Evolutionary conservation across 2,113 vertebrate species (phyloP), one percentile per base, ranked within the genome.

Genomic region (Cheilinus undulatus): DNA sequence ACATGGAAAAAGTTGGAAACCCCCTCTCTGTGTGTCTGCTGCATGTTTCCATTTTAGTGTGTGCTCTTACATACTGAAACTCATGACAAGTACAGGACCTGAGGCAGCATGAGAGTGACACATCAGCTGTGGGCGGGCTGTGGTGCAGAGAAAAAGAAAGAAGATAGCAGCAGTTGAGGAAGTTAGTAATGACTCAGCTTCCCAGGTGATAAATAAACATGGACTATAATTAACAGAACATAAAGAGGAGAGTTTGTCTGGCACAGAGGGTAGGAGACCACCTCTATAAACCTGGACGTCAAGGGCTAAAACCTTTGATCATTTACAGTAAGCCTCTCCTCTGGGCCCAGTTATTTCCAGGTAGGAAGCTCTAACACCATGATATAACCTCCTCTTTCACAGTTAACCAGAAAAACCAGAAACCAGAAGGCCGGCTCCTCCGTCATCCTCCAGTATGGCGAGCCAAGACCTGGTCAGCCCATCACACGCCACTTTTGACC

Each of bases 401-500:
- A 91, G 84, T 46, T 64, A 30, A 63, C 38, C 26, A 13, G 2
- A 48, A 22, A 27, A 32, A 34, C 23, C 22, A 17, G 66, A 3
- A 0, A 62, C n/a, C 26, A 32, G 64, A 64, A 42, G 17, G 78
- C 36, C n/a, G 19, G 49, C 78, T 78, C 83, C 2, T 22, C 17
- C 15, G 3, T 14, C 30, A 3, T 19, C 30, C 27, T 36, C 67
- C 54, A 50, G 27, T 0, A 94, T 94, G 94, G 82, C 83, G 9
- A 73, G 50, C 63, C 78, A 82, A 71, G 91, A 92, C 28, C 51
- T 61, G 0, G 73, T 54, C 32, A 95, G 95, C 81, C 89, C 89
- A 0, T 95, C 95, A 0, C 96, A 97, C 1, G 77, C 83, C 4
- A 36, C 88, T 2, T 99, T 98, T 2, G 96, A 99, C 76, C 84